Percentiles rank a stretch among this genome's conserved stretches.
Evolutionary conservation across 2,797 vertebrate species (phyloP).

Genomic region (Gymnopithys bicolor): DNA sequence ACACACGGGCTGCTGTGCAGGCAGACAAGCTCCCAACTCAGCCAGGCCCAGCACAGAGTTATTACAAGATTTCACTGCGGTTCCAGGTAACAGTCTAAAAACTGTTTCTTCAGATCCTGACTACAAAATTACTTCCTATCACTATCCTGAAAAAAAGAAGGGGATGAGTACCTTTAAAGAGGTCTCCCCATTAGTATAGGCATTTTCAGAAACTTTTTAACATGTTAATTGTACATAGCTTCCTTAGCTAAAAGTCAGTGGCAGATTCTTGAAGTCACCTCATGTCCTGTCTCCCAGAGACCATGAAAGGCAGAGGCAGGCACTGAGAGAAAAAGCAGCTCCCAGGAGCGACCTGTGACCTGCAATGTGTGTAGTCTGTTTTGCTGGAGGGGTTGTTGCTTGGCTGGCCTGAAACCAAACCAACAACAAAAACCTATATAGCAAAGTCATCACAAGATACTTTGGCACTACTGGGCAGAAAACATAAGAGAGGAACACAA

Average conservation of each 20-base stretch:
- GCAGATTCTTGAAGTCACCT: not conserved
- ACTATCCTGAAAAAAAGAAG: not conserved
- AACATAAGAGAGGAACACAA: not conserved
- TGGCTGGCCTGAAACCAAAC: not conserved
- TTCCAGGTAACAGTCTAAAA: not conserved
- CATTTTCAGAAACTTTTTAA: not conserved
- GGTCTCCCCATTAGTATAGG: not conserved
- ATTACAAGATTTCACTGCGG: not conserved
- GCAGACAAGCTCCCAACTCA: rapidly evolving
- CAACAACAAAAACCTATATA: not conserved
- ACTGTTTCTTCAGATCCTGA: not conserved
- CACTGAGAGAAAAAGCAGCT: not conserved
- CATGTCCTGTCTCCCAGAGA: not conserved
- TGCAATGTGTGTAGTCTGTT: rapidly evolving
- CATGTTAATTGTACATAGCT: rapidly evolving
- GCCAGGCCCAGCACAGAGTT: rapidly evolving
- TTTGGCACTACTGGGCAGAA: not conserved
- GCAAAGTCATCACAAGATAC: not conserved
- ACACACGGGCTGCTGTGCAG: rapidly evolving
- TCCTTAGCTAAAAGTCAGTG: not conserved
- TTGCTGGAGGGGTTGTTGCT: not conserved
- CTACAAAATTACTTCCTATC: not conserved
- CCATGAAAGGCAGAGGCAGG: rapidly evolving
- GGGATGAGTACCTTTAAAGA: not conserved
- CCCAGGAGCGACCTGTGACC: rapidly evolving